Base-by-base conservation (phyloP, 2,797 vertebrate genomes). In the Acrocephalus scirpaceus region DNA sequence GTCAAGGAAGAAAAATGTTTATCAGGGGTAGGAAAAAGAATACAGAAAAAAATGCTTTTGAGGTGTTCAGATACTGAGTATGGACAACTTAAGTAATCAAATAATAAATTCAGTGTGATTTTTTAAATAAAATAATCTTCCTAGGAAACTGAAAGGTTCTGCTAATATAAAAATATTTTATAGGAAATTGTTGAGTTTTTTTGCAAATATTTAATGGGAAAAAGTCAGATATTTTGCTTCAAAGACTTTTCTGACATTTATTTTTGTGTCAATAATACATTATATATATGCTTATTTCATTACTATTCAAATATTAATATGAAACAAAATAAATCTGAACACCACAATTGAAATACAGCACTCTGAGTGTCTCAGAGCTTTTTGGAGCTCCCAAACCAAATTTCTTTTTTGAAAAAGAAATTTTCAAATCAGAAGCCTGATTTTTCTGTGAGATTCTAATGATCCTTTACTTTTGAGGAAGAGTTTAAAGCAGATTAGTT, bases 371-470 rank as follows among this genome's bases (percentile, higher is more conserved):
- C 54, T 93, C 53, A 45, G 27, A 71, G 34, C 2, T 54, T 85
- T 87, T 47, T 12, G 8, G 48, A 70, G 6, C 9, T 56, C 10
- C 13, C 34, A 47, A 9, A 66, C 3, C 8, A 5, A 20, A 4
- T 25, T 48, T 21, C 2, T 53, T 72, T 23, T 18, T 16, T 8
- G 0, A 0, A 62, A n/a, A n/a, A n/a, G n/a, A n/a, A n/a, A n/a
- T n/a, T n/a, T n/a, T n/a, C n/a, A n/a, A n/a, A n/a, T n/a, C n/a
- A n/a, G 30, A 86, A 80, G 7, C 19, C 18, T 54, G 36, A 53
- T 13, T 69, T 87, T 90, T 72, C 38, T 72, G 16, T 18, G 16
- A 40, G 9, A 32, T 32, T 90, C 13, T 40, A 44, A 47, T 4
- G 7, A 78, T 14, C 3, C 4, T 50, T 61, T 61, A 15, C 7